Evolutionary conservation across 2,888 invertebrate genomes (phyloP), one percentile per base, ranked within the genome.

Genomic region (Criorhina ranunculi): DNA sequence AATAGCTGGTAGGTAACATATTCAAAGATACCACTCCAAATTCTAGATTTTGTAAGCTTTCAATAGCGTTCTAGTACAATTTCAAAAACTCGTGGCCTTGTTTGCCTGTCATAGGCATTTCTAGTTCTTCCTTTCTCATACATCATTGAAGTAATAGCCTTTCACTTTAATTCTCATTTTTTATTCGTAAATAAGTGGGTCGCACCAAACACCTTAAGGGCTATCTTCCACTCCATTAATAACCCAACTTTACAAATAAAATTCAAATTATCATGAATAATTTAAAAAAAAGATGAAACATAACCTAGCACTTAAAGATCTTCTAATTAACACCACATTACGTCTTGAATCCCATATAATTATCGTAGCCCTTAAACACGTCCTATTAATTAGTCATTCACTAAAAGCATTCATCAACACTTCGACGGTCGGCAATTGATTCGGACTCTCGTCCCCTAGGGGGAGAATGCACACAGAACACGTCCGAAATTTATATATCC

Each of bases 321-420:
- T 57, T 57, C 17, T 51, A 77, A 69, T 69, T 55, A 53, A 8
- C 60, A 44, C 33, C 37, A 44, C 69, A 69, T 77, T 69, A 69
- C 66, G 29, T 4, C 59, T 15, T 17, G 59, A 76, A 33, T 12
- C 66, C 66, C 53, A 19, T 44, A 69, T 44, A 69, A 78, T 77
- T 62, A 62, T 62, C 35, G 31, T 11, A 40, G 44, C 31, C 69
- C 37, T 53, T 55, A 62, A 62, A 37, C 60, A 35, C 9, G n/a
- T 9, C 51, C 53, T 73, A 73, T 73, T 79, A 79, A 78, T 73
- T 79, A 73, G 33, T 12, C 40, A 37, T 73, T 51, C 19, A 62
- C 24, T 46, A 17, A 59, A 31, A 57, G 46, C 64, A 79, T 35
- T 69, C 69, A 79, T 83, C 62, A 79, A 69, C 62, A 75, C 46